Conservation (phyloP, 2,113 vertebrate species). For the Rhombomys opimus region DNA sequence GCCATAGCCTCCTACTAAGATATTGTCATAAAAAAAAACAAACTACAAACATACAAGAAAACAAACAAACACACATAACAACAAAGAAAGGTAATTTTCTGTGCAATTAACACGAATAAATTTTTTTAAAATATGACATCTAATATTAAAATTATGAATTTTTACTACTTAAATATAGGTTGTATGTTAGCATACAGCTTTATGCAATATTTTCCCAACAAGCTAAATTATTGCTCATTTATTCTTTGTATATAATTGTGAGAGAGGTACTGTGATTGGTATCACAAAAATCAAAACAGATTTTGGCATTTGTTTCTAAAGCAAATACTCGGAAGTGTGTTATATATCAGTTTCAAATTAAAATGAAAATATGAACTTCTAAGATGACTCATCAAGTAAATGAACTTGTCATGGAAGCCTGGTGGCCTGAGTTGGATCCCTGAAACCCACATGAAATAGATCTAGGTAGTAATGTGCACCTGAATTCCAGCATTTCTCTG, state of each 20-base stretch:
- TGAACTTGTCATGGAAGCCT: no score
- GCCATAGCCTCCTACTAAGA: neutral
- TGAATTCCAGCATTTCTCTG: neutral
- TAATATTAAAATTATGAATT: constrained; percentile 15
- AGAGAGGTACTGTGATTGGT: neutral
- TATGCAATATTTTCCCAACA: neutral
- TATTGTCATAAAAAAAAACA: neutral
- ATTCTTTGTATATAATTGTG: neutral
- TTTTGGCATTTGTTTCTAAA: constrained; percentile 30
- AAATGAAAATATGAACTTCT: neutral
- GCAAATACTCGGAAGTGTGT: neutral
- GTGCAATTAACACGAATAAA: neutral
- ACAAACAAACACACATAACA: neutral
- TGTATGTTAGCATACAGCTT: neutral
- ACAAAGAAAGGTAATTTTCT: neutral
- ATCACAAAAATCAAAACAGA: neutral
- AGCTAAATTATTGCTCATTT: neutral
- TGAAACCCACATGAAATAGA: neutral
- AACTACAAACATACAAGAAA: no score
- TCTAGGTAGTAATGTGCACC: no score
- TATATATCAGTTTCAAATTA: neutral
- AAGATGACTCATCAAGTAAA: neutral
- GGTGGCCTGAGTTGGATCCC: neutral
- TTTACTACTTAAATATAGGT: neutral
- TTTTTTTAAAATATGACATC: neutral